Evolutionary conservation across 2,113 vertebrate genomes (phyloP).

Genomic region (Oryzias woworae): DNA sequence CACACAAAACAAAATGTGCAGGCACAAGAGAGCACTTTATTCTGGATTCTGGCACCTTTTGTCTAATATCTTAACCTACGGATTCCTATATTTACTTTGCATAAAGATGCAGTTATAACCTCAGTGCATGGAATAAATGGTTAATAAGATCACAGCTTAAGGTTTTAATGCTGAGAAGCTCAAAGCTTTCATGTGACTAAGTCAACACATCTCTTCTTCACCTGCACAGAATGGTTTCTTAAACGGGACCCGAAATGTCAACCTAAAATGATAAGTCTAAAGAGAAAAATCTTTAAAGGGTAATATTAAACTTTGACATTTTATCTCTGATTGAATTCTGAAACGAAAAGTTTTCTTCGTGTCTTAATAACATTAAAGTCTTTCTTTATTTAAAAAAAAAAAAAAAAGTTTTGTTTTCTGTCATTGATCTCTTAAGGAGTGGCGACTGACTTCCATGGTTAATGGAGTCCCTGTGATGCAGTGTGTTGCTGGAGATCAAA

Average conservation of each 20-base stretch:
- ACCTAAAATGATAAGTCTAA: conserved; percentile 16
- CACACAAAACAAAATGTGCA: not conserved
- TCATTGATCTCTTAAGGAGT: not conserved
- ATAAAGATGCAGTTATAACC: conserved; percentile 1
- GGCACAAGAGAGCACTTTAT: not conserved
- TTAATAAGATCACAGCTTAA: conserved; percentile 2
- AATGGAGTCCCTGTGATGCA: conserved; percentile 2
- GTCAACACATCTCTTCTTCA: conserved; percentile 6
- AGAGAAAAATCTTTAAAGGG: conserved; percentile 15
- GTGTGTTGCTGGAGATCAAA: conserved; percentile 9
- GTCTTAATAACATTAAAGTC: not conserved
- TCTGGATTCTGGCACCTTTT: not conserved
- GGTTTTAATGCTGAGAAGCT: conserved; percentile 4
- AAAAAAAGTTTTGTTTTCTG: not conserved
- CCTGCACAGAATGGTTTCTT: conserved; percentile 3
- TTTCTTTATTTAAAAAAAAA: not conserved
- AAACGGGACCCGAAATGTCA: conserved; percentile 37
- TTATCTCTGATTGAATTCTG: conserved; percentile 12
- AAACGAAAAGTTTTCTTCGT: conserved; percentile 4
- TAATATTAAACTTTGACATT: conserved; percentile 28
- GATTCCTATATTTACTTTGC: conserved; percentile 24
- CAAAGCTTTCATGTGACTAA: conserved; percentile 5
- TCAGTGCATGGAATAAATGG: not conserved
- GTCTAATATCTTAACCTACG: not conserved
- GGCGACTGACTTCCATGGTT: not conserved